Evolutionary conservation across 2,888 invertebrate genomes (phyloP).

Genomic region (Venustoraphidia nigricollis): DNA sequence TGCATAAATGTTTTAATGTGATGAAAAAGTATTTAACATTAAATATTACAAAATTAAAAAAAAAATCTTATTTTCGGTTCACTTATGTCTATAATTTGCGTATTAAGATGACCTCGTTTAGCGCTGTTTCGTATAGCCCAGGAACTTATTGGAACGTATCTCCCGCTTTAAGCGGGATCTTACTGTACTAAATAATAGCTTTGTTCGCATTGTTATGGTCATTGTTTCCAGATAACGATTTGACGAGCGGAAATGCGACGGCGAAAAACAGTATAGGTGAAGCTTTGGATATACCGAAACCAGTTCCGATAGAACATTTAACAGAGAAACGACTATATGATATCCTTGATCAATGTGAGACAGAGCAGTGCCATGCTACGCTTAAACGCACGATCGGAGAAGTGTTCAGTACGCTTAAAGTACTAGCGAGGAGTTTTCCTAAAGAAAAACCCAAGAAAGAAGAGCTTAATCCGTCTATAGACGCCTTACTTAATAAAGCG

Average conservation of each 20-base stretch:
- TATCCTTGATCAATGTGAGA: constrained; percentile 59
- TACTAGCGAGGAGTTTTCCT: constrained; percentile 59
- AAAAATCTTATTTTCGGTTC: too few relatives aligned
- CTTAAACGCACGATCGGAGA: constrained; percentile 62
- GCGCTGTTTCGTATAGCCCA: too few relatives aligned
- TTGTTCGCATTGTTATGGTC: too few relatives aligned
- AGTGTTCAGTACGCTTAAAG: constrained; percentile 54
- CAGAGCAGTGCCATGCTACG: constrained; percentile 49
- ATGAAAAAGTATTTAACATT: too few relatives aligned
- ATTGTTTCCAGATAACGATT: constrained; percentile 4
- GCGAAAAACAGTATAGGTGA: not conserved
- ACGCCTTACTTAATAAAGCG: constrained; percentile 35
- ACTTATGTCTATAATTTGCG: too few relatives aligned
- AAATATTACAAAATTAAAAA: too few relatives aligned
- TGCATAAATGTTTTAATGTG: too few relatives aligned
- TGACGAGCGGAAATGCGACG: not conserved
- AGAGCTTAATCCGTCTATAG: constrained; percentile 29
- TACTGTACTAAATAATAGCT: too few relatives aligned
- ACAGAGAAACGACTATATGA: constrained; percentile 62
- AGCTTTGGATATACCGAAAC: not conserved
- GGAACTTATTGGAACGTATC: too few relatives aligned
- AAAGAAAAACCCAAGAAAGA: constrained; percentile 27
- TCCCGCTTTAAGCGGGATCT: too few relatives aligned
- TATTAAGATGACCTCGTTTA: too few relatives aligned
- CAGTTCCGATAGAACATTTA: constrained; percentile 24